A percentile compares a stretch with the other conserved stretches of the same genome.
Evolutionary conservation across 1,140 invertebrate species (phyloP).

Genomic region (Drosophila navojoa): DNA sequence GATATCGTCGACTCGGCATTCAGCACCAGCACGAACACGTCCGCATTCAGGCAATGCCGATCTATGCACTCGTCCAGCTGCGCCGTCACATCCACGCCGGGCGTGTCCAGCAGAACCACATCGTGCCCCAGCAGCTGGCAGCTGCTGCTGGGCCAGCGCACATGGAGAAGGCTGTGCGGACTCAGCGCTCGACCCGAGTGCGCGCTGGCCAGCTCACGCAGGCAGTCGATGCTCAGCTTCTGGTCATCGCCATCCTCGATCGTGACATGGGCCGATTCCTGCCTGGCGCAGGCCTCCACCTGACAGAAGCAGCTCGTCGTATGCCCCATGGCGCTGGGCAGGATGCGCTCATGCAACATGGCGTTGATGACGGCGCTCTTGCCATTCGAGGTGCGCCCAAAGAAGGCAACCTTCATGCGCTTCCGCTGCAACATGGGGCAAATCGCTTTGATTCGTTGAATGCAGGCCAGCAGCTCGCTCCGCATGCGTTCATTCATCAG

Average conservation of each 20-base stretch:
- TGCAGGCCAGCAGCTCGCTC: conserved; percentile 87
- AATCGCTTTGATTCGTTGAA: conserved; percentile 96
- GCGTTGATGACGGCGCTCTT: conserved; percentile 99
- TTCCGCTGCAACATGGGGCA: conserved; percentile 96
- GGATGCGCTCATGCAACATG: conserved; percentile 97
- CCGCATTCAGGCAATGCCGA: conserved; percentile 98
- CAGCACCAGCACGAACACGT: conserved; percentile 99
- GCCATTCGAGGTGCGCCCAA: conserved; percentile 98
- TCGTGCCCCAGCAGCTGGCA: conserved; percentile 97
- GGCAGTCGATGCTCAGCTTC: conserved; percentile 85
- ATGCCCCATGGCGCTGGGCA: conserved; percentile 99
- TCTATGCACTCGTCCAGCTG: conserved; percentile 99
- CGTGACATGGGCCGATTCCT: conserved; percentile 89
- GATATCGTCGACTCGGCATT: conserved; percentile 97
- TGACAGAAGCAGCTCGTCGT: conserved; percentile 99
- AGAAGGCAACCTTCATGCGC: conserved; percentile 99
- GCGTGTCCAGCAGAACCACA: conserved; percentile 98
- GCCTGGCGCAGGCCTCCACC: conserved; percentile 94
- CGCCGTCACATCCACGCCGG: conserved; percentile 98
- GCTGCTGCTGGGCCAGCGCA: conserved; percentile 97
- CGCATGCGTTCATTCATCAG: conserved; percentile 79
- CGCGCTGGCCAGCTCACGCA: conserved; percentile 96
- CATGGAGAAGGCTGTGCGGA: conserved; percentile 89
- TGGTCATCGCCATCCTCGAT: conserved; percentile 86
- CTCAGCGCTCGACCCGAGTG: conserved; percentile 88